phyloP scores from a whole-genome alignment of 2,888 invertebrate genomes.

The Siphonodentalium dalli region DNA sequence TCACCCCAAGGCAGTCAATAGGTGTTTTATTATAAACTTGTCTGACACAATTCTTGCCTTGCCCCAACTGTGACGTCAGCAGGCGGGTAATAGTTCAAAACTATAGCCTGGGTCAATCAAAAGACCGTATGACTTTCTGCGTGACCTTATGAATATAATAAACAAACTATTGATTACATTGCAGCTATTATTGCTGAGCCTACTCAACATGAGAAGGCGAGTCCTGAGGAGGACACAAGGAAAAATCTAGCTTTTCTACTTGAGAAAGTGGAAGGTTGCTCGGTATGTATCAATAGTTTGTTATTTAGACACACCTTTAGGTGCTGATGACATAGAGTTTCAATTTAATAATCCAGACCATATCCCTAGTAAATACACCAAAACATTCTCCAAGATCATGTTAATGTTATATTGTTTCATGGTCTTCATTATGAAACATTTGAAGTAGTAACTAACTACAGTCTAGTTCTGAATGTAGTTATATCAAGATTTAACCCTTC shows the following conservation, averaged over 20 bases:
- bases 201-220: constrained; percentile 39
- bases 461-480: no score
- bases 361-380: background rate
- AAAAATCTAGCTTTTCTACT: constrained; percentile 68
- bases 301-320: background rate
- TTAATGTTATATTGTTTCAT: background rate
- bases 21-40: no score
- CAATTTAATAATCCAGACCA: background rate
- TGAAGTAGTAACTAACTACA: no score
- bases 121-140: no score
- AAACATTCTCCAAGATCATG: background rate
- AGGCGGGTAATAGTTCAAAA: no score
- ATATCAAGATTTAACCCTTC: no score
- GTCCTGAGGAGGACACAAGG: constrained; percentile 56
- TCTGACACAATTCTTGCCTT: no score
- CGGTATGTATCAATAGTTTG: constrained; percentile 67
- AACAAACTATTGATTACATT: constrained; percentile 5
- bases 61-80: no score
- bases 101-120: no score
- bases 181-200: constrained; percentile 52
- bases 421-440: no score
- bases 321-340: background rate
- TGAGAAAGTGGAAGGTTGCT: constrained; percentile 88
- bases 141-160: no score
- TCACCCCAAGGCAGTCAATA: no score